Evolutionary conservation across 35 echinoderm and acorn worm species (phyloP).

Genomic region (Amphiura filiformis): DNA sequence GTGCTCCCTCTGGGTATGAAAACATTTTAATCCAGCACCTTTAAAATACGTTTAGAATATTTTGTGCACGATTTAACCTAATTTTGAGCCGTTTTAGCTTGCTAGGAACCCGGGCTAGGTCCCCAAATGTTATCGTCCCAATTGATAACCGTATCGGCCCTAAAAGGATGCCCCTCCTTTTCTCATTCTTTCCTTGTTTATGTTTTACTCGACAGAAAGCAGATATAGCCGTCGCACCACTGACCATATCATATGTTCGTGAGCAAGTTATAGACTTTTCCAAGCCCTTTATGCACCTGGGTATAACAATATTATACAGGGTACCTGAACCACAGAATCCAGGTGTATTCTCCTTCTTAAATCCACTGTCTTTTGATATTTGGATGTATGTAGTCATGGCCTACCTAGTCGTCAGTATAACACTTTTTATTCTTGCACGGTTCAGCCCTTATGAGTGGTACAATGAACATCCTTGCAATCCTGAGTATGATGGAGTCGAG

Average conservation of each 20-base stretch:
- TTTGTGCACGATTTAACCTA: too few relatives aligned
- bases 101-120: too few relatives aligned
- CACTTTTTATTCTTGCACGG: constrained; percentile 75
- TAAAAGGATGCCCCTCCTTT: too few relatives aligned
- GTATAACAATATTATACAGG: constrained; percentile 82
- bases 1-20: too few relatives aligned
- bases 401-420: constrained; percentile 59
- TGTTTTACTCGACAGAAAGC: constrained; percentile 70
- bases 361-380: constrained; percentile 76
- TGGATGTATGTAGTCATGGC: constrained; percentile 97
- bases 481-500: constrained; percentile 80
- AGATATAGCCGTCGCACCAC: constrained; percentile 87
- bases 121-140: too few relatives aligned
- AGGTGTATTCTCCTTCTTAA: constrained; percentile 89
- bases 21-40: too few relatives aligned
- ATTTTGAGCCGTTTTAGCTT: too few relatives aligned
- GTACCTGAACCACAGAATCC: constrained; percentile 83
- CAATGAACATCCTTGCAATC: constrained; percentile 93
- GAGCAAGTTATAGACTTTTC: constrained; percentile 90
- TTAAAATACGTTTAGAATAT: too few relatives aligned
- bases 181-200: too few relatives aligned
- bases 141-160: too few relatives aligned
- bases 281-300: constrained; percentile 93
- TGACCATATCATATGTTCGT: constrained; percentile 81
- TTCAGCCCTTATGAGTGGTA: constrained; percentile 98